Evolutionary conservation across 2,113 vertebrate species (phyloP), one percentile per base, ranked within the genome.

Genomic region (Tragelaphus buxtoni): DNA sequence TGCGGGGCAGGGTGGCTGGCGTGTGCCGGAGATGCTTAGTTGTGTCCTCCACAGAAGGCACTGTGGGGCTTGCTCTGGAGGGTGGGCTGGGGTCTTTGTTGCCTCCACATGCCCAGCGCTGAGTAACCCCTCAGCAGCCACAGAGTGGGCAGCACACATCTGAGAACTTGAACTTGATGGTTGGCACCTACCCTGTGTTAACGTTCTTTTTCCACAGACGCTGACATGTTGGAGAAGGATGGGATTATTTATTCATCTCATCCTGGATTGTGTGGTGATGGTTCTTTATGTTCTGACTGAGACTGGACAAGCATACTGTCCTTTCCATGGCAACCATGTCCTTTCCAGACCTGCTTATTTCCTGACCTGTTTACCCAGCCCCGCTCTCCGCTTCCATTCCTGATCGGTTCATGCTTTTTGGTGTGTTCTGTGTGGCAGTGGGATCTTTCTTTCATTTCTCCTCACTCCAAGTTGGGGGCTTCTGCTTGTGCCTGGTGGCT

Each of bases 1-100:
- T 0, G 0, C 17, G 1, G 35, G 85, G 80, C 30, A 39, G 11
- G 58, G 7, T 2, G 7, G 5, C 30, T 4, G 55, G 22, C 1
- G 7, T 69, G 42, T 8, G 72, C 14, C 4, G 13, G 53, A 45
- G 30, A n/a, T 14, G 77, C 28, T 32, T 16, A 18, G 63, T 58
- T 0, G 49, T 32, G 81, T 56, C 47, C 28, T 58, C 28, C 8
- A 2, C 30, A 7, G 56, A 5, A 39, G n/a, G 28, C 1, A 12
- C 35, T 51, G 49, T 9, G 32, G 49, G 2, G 47, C 28, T 76
- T 84, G 56, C 39, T 32, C 9, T 13, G 32, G 47, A 30, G 51
- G 7, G 17, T 1, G 7, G 51, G 9, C 24, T n/a, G 28, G 72
- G 4, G 32, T 18, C 11, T 20, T 22, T 7, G 5, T 32, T 0